phyloP scores from a whole-genome alignment of 2,888 invertebrate genomes.

The Drosophila limbata region DNA sequence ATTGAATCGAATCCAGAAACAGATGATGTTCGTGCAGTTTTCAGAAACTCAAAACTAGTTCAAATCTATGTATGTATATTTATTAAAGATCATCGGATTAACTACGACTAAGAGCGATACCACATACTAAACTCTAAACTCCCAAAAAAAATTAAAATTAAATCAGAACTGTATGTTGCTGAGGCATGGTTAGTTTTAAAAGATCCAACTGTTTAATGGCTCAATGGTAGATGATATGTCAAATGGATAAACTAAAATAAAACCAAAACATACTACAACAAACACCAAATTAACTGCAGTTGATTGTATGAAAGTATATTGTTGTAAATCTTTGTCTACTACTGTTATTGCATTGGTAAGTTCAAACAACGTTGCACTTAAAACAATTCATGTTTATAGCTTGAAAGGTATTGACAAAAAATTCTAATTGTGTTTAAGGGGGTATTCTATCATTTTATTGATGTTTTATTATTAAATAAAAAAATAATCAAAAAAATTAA shows the following conservation, averaged over 20 bases:
- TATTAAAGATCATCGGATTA: constrained; percentile 69
- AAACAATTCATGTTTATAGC: no score
- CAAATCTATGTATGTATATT: constrained; percentile 79
- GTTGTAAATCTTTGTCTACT: background rate
- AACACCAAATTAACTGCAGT: constrained; percentile 6
- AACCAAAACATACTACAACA: constrained; percentile 46
- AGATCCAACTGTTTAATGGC: constrained; percentile 22
- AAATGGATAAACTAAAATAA: constrained; percentile 47
- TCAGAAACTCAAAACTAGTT: constrained; percentile 75
- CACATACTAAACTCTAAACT: constrained; percentile 25
- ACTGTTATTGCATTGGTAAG: no score
- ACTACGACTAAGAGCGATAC: constrained; percentile 40
- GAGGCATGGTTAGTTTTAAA: constrained; percentile 29
- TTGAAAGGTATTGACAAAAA: no score
- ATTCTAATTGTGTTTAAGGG: no score
- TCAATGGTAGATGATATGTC: constrained; percentile 42
- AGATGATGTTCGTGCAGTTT: constrained; percentile 53
- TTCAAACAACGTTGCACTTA: no score
- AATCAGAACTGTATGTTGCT: constrained; percentile 11
- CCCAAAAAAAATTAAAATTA: background rate
- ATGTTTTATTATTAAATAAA: no score
- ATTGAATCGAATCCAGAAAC: constrained; percentile 4
- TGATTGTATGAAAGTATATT: background rate
- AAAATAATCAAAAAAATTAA: no score
- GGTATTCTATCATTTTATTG: no score